Percentiles rank a stretch among this genome's conserved stretches.
These are phyloP conservation scores for Gymnodraco acuticeps DNA, from an alignment of 2,797 vertebrate genomes.

Conservation along the genomic window DNA sequence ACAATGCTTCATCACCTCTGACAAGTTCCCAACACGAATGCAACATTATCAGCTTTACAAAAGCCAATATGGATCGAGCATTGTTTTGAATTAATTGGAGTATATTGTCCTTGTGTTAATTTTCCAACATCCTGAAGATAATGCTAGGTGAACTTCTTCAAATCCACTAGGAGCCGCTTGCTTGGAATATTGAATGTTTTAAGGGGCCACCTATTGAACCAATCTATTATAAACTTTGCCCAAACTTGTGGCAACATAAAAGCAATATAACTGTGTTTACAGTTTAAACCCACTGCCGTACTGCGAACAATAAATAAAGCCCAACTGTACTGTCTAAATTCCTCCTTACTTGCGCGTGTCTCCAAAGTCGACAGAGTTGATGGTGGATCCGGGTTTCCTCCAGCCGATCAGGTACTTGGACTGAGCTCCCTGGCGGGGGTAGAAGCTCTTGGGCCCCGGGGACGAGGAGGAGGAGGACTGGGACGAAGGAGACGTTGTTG, in stretches of 20 bases:
- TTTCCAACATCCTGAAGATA: not conserved
- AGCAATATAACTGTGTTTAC: not conserved
- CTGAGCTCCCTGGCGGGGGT: slow-evolving; percentile 97
- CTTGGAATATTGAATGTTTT: not conserved
- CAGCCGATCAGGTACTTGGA: slow-evolving; percentile 99
- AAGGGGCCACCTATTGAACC: not conserved
- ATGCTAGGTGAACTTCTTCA: not conserved
- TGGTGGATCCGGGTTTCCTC: slow-evolving; percentile 99
- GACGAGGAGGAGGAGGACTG: slow-evolving; percentile 89
- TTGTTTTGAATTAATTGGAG: not conserved
- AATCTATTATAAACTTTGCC: not conserved
- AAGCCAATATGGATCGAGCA: not conserved
- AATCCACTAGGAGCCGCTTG: too few species aligned
- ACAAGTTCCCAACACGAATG: not conserved
- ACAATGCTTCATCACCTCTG: slow-evolving; percentile 2
- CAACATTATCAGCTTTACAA: not conserved
- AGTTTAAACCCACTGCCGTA: not conserved
- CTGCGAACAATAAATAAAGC: not conserved
- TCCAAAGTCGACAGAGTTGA: slow-evolving; percentile 99
- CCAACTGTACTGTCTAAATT: not conserved
- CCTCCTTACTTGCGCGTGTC: slow-evolving; percentile 96
- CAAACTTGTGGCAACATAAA: not conserved
- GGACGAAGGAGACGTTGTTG: slow-evolving; percentile 91
- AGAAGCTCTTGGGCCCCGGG: slow-evolving; percentile 96
- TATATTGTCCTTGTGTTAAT: not conserved